Evolutionary conservation across 2,113 vertebrate genomes (phyloP).

Genomic region (Diadophis punctatus): DNA sequence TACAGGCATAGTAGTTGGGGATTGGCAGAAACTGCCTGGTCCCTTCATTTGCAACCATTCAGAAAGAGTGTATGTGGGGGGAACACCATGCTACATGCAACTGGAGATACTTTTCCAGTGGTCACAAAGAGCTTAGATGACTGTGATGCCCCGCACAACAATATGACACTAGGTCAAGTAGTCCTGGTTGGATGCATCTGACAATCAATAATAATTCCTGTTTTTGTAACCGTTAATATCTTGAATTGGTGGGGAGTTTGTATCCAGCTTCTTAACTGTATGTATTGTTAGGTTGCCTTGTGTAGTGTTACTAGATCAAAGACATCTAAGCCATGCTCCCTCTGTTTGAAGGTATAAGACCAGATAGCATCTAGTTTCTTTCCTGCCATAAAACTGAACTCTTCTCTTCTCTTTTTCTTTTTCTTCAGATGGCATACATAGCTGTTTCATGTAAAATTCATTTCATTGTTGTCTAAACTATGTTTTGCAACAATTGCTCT

Average conservation of each 20-base stretch:
- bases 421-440: not conserved
- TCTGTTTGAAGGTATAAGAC: not conserved
- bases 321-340: not conserved
- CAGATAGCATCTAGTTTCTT: not conserved
- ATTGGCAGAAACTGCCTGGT: not conserved
- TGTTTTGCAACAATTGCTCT: not conserved
- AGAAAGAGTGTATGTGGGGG: too few relatives aligned
- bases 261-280: not conserved
- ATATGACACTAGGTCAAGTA: not conserved
- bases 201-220: not conserved
- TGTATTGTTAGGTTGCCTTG: not conserved
- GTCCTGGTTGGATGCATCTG: not conserved
- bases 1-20: not conserved
- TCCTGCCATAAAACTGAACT: not conserved
- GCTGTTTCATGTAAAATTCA: not conserved
- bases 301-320: not conserved
- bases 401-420: not conserved
- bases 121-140: not conserved
- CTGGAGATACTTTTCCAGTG: not conserved
- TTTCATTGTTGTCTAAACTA: not conserved
- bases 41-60: not conserved
- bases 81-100: not conserved
- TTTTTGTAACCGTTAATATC: not conserved
- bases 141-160: too few relatives aligned
- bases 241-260: not conserved